phyloP scores from a whole-genome alignment of 2,113 vertebrate species.

The Crotalus tigris region DNA sequence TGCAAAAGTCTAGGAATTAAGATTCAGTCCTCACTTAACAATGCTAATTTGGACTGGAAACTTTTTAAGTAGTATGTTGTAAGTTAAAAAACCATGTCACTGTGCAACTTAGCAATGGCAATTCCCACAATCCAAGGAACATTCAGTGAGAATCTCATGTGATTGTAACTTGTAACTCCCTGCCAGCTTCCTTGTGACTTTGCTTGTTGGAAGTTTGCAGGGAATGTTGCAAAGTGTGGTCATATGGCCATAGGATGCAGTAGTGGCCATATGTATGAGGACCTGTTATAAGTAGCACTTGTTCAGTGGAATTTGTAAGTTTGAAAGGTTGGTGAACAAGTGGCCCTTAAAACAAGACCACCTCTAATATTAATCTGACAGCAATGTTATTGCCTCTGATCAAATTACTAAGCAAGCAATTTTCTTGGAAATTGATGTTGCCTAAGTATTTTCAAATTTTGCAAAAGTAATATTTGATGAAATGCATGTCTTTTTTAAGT shows the following conservation, averaged over 20 bases:
- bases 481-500: background rate
- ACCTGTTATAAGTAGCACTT: background rate
- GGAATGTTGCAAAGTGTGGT: background rate
- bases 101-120: background rate
- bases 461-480: background rate
- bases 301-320: background rate
- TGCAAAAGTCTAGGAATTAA: background rate
- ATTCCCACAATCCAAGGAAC: background rate
- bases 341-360: background rate
- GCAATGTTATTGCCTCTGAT: background rate
- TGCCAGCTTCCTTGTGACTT: background rate
- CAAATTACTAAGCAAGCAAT: background rate
- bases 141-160: background rate
- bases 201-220: background rate
- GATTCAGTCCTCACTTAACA: background rate
- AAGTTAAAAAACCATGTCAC: background rate
- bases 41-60: background rate
- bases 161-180: background rate
- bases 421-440: background rate
- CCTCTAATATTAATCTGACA: background rate
- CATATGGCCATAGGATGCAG: background rate
- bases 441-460: background rate
- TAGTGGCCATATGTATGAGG: background rate
- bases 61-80: background rate
- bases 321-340: background rate